Percentiles rank a stretch among this genome's conserved stretches.
Conservation (phyloP, 2,113 vertebrate genomes). For the Xerus inauris region DNA sequence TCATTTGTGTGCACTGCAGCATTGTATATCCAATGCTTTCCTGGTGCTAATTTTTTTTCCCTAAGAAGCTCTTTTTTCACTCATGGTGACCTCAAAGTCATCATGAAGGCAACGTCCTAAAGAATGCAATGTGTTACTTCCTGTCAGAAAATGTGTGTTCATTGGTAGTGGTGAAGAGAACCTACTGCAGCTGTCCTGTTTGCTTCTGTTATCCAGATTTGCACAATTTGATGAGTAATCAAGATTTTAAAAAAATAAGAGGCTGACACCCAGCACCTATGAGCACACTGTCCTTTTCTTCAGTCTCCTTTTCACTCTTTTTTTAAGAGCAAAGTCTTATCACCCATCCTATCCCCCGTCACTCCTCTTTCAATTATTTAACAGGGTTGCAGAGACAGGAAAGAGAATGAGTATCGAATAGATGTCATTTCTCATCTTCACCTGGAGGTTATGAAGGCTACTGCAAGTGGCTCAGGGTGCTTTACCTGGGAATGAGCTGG, state of each 20-base stretch:
- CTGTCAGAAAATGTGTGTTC: not conserved
- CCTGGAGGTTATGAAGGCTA: not conserved
- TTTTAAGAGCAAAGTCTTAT: not conserved
- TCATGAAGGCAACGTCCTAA: not conserved
- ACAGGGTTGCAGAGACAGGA: constrained; percentile 1
- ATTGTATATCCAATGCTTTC: not conserved
- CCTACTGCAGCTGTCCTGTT: not conserved
- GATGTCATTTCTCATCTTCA: constrained; percentile 50
- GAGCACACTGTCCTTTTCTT: not conserved
- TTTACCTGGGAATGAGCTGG: not conserved
- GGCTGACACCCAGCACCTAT: not conserved
- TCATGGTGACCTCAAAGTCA: not conserved
- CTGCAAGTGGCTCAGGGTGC: not conserved
- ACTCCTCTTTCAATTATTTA: constrained; percentile 46
- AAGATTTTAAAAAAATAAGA: not conserved
- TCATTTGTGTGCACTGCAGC: not conserved
- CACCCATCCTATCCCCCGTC: not conserved
- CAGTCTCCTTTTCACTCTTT: not conserved
- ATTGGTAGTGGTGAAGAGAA: not conserved
- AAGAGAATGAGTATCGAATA: constrained; percentile 42
- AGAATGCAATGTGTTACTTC: not conserved
- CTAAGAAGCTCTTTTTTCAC: not conserved
- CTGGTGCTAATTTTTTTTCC: not conserved
- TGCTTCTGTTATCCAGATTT: not conserved
- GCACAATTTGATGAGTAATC: not conserved